These are phyloP conservation scores for Tachuris rubrigastra DNA, from an alignment of 2,113 vertebrate genomes.

Conservation along the genomic window DNA sequence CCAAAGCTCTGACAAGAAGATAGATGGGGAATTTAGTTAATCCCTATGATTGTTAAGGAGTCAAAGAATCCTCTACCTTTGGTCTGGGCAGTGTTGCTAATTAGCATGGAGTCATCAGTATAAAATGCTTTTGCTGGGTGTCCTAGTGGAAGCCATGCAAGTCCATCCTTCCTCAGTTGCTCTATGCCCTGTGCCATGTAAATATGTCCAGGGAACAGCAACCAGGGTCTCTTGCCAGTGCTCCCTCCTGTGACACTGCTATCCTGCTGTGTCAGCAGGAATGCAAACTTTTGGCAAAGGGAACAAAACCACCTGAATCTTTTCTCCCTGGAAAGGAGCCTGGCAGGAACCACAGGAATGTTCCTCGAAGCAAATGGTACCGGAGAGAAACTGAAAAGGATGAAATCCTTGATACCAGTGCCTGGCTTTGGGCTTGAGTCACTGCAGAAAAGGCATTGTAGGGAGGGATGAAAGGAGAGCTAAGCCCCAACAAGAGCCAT, in stretches of 20 bases:
- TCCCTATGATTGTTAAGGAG: not conserved
- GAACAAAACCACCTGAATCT: slow-evolving; percentile 51
- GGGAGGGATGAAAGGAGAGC: not conserved
- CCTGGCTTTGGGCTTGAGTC: not conserved
- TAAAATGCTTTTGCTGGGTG: not conserved
- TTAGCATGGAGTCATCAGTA: not conserved
- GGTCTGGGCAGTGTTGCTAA: not conserved
- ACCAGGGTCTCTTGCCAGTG: not conserved
- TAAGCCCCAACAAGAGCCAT: accelerated
- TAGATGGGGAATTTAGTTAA: not conserved
- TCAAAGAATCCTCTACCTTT: not conserved
- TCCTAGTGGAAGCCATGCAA: not conserved
- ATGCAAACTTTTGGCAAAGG: slow-evolving; percentile 34
- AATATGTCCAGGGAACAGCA: not conserved
- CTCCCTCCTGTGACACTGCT: not conserved
- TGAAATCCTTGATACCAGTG: not conserved
- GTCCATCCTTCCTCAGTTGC: not conserved
- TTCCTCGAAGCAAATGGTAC: not conserved
- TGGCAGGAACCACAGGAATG: slow-evolving; percentile 46
- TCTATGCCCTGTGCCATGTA: not conserved
- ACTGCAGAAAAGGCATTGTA: not conserved
- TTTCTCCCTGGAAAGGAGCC: slow-evolving; percentile 42
- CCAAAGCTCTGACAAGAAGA: not conserved
- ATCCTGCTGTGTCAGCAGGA: not conserved
- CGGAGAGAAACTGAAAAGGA: not conserved